phyloP scores from a whole-genome alignment of 1,140 invertebrate species.

The Drosophila fuyamai region DNA sequence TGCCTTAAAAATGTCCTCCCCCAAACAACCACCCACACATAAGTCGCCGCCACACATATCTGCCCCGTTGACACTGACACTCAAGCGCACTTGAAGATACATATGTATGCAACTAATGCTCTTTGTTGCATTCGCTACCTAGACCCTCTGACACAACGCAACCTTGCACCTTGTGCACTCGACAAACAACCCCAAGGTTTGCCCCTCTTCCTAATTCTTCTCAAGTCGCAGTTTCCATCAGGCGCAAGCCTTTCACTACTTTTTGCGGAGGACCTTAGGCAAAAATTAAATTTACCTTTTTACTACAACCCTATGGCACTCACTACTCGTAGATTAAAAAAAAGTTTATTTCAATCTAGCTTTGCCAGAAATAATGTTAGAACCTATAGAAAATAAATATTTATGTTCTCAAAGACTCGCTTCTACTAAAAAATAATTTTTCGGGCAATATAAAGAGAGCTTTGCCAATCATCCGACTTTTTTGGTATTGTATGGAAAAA shows the following conservation, averaged over 20 bases:
- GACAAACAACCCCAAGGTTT: conserved; percentile 67
- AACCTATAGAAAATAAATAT: too few relatives aligned
- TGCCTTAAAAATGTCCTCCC: conserved; percentile 70
- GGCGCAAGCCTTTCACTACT: neutral
- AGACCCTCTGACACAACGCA: conserved; percentile 36
- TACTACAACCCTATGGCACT: too few relatives aligned
- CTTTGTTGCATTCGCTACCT: conserved; percentile 56
- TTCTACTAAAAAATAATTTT: too few relatives aligned
- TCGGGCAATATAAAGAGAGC: too few relatives aligned
- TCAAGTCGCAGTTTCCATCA: conserved; percentile 7
- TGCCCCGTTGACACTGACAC: conserved; percentile 60
- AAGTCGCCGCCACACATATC: conserved; percentile 7
- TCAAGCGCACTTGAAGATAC: conserved; percentile 66
- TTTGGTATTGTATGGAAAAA: too few relatives aligned
- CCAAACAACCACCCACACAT: conserved; percentile 6
- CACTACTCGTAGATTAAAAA: too few relatives aligned
- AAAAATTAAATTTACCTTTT: too few relatives aligned
- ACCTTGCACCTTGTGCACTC: conserved; percentile 74
- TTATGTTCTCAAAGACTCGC: too few relatives aligned
- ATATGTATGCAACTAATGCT: conserved; percentile 57
- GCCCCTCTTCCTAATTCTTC: neutral
- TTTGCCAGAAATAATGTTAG: too few relatives aligned
- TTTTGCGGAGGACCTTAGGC: neutral
- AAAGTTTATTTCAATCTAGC: too few relatives aligned
- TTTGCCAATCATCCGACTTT: too few relatives aligned